Evolutionary conservation across 2,113 vertebrate species (phyloP).

Genomic region (Mastomys coucha): DNA sequence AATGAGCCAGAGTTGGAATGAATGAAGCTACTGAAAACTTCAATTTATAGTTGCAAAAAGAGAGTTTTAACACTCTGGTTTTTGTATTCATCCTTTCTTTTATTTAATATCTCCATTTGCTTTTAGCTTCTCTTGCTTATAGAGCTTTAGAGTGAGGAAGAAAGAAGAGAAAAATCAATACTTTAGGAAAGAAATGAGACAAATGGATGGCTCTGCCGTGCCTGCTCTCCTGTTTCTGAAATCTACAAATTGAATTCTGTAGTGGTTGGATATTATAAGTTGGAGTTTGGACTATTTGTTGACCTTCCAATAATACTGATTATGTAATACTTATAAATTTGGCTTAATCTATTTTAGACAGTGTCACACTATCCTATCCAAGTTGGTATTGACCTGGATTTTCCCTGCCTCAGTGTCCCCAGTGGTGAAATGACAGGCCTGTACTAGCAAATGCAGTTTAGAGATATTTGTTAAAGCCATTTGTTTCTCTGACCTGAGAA

Average conservation of each 20-base stretch:
- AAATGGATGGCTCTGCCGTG: not conserved
- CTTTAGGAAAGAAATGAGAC: not conserved
- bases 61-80: not conserved
- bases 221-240: not conserved
- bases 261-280: not conserved
- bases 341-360: not conserved
- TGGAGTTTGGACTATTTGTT: not conserved
- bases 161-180: not conserved
- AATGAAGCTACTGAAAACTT: constrained; percentile 11
- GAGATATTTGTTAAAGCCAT: not conserved
- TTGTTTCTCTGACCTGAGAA: not conserved
- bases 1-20: not conserved
- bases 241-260: not conserved
- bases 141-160: not conserved
- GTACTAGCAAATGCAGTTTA: not conserved
- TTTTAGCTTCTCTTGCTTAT: not conserved
- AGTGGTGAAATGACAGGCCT: not conserved
- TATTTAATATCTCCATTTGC: not conserved
- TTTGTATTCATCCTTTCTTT: not conserved
- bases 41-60: not conserved
- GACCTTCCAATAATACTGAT: not conserved
- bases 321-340: not conserved
- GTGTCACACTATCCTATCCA: not conserved
- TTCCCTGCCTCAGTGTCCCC: not conserved
- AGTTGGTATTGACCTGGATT: not conserved